Evolutionary conservation across 2,888 invertebrate genomes (phyloP), one percentile per base, ranked within the genome.

Genomic region (Netelia inedita): DNA sequence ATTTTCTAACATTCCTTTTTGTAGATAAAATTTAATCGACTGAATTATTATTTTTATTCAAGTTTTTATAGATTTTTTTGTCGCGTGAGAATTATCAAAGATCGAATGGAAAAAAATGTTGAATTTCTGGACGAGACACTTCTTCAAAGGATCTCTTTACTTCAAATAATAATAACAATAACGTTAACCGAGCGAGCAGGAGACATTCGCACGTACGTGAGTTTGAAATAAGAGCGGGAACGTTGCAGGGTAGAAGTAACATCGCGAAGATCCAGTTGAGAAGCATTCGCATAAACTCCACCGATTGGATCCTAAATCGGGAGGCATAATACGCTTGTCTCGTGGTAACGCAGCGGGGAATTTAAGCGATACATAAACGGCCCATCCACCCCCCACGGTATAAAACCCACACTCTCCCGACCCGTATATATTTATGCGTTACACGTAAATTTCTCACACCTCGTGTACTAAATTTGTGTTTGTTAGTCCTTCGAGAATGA

Each of bases 281-380:
- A 89, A 89, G 87, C 88, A 73, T 46, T 87, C 89, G 90, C 91
- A 91, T 91, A 91, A 91, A 91, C 90, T 89, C 87, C 86, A 79
- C 85, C 89, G 90, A 89, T 91, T 89, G 91, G 89, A 90, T 90
- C 90, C 91, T 90, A 91, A 91, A 91, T 91, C 90, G 89, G 88
- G 86, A 80, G 86, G 86, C 85, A 73, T 73, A 73, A 73, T 73
- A 85, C 86, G 89, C 88, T 89, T 90, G 89, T 89, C 87, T 90
- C 82, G 86, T 88, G 88, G 87, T 87, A 88, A 87, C 88, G 79
- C 76, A 71, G 50, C 35, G 66, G 57, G 57, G 35, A 57, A 72
- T 72, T 57, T 72, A 57, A 57, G 35, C 72, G 57, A 57, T 43
- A 43, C 57, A 59, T 41, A 57, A 59, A 72, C 57, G 55, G 14